These are phyloP conservation scores for Bruchidius siliquastri DNA, from an alignment of 2,888 invertebrate species.

Conservation along the genomic window DNA sequence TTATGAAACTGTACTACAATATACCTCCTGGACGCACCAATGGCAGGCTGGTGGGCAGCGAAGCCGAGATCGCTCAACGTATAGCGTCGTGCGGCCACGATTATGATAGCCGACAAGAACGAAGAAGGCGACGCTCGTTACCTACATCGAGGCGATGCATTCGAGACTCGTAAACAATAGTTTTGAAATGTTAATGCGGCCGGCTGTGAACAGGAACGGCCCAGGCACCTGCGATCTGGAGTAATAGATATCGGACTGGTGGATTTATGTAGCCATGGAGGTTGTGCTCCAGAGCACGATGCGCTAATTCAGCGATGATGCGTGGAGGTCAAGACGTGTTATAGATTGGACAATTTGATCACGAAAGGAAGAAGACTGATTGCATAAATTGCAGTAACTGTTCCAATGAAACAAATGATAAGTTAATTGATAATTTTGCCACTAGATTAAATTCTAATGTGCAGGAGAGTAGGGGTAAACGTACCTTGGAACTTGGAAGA, in stretches of 20 bases:
- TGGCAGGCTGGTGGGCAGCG: slow-evolving; percentile 9
- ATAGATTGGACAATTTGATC: too few relatives aligned
- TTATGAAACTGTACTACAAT: too few relatives aligned
- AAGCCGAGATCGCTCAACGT: slow-evolving; percentile 25
- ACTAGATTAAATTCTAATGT: too few relatives aligned
- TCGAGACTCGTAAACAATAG: slow-evolving; percentile 30
- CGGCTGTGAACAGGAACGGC: not conserved
- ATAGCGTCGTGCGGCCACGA: slow-evolving; percentile 29
- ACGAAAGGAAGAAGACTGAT: too few relatives aligned
- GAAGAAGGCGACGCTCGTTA: slow-evolving; percentile 14
- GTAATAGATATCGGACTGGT: slow-evolving; percentile 8
- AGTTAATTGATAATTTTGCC: too few relatives aligned
- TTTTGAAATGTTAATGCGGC: slow-evolving; percentile 27
- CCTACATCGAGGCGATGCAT: slow-evolving; percentile 31
- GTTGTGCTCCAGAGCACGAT: not conserved
- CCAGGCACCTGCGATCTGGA: slow-evolving; percentile 11
- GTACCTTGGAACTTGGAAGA: too few relatives aligned
- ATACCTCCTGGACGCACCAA: slow-evolving; percentile 3
- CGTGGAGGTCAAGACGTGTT: not conserved
- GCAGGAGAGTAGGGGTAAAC: too few relatives aligned
- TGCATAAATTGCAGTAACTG: too few relatives aligned
- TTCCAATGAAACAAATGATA: too few relatives aligned
- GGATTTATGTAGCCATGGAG: not conserved
- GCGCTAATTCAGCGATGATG: not conserved
- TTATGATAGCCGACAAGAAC: slow-evolving; percentile 23